Evolutionary conservation across 2,888 invertebrate species (phyloP), one percentile per base, ranked within the genome.

Genomic region (Pseudococcus jackbeardsleyi): DNA sequence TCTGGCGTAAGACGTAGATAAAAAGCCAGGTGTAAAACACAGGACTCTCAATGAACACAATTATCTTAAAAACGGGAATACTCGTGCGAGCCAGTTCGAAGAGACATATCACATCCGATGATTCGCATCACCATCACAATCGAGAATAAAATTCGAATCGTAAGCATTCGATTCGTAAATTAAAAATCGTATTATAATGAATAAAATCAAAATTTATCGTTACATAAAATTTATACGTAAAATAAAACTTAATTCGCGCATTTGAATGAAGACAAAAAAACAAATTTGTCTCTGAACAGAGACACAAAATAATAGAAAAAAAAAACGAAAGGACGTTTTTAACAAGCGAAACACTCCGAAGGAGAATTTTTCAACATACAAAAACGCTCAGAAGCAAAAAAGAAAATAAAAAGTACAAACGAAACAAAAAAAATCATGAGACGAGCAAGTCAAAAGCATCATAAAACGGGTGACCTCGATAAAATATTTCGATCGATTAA

Each of bases 201-300:
- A 77, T 42, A 77, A 68, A 77, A 77, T 77, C 15, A 33, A 77
- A 77, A 33, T 11, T 54, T 15, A 54, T n/a, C 17, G 15, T 50
- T 50, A 50, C 15, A 54, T n/a, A 54, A 54, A 54, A 54, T 7
- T n/a, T 54, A 54, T 54, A 54, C 42, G 42, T 42, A 77, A 8
- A 77, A 39, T 77, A 77, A 77, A 77, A 77, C 33, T 17, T 15
- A 77, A 17, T 77, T 42, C 33, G 77, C 77, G n/a, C 77, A 4
- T 42, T 77, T 39, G 39, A 17, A 39, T 39, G 12, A 22, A 33
- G 22, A 72, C 33, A 72, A 72, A 72, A 11, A 33, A 72, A 33
- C n/a, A 64, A 19, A 8, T 8, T 5, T 6, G 64, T 9, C 64
- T 19, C 9, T 8, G 19, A 5, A 12, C 11, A 15, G 15, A 54